Evolutionary conservation across 2,888 invertebrate species (phyloP), one percentile per base, ranked within the genome.

Genomic region (Eristalinus sepulchralis): DNA sequence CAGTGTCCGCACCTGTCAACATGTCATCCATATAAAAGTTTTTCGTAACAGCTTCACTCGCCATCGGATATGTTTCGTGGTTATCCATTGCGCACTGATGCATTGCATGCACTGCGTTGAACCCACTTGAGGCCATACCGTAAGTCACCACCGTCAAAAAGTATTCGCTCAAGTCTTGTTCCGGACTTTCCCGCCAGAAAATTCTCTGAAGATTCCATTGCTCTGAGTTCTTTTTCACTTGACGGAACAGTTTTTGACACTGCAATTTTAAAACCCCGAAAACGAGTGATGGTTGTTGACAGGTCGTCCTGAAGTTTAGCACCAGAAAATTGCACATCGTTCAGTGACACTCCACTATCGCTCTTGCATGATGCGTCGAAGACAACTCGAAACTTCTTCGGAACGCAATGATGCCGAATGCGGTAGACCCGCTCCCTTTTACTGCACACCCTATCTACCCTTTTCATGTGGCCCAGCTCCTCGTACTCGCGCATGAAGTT

Each of bases 111-210:
- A 71, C 33, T 20, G 83, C 68, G n/a, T 78, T 72, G 39, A 27
- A 72, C 36, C 66, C n/a, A 13, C 83, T 73, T 5, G 68, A 73
- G 2, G 78, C 17, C 72, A 78, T 70, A 8, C 75, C 75, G 33
- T 75, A 79, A 0, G 79, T 79, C 3, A 84, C 60, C 27, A 79
- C 79, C 1, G 71, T 72, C 0, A 67, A 24, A 39, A 72, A 79
- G 22, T 13, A 71, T 22, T 79, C 71, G 1, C 6, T 20, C 2
- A 79, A 13, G 10, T 62, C 27, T 1, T 72, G 62, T 20, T 33
- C 5, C 6, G 60, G 67, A 20, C 11, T n/a, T 4, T 77, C 31
- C 8, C 70, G 33, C 59, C 66, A 79, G 17, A 79, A 64, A 0
- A 72, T 79, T 27, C 47, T 22, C n/a, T 63, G 62, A 0, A 79